A percentile compares a stretch with the other conserved stretches of the same genome.
phyloP scores from a whole-genome alignment of 2,113 vertebrate genomes.

The Pseudois nayaur region DNA sequence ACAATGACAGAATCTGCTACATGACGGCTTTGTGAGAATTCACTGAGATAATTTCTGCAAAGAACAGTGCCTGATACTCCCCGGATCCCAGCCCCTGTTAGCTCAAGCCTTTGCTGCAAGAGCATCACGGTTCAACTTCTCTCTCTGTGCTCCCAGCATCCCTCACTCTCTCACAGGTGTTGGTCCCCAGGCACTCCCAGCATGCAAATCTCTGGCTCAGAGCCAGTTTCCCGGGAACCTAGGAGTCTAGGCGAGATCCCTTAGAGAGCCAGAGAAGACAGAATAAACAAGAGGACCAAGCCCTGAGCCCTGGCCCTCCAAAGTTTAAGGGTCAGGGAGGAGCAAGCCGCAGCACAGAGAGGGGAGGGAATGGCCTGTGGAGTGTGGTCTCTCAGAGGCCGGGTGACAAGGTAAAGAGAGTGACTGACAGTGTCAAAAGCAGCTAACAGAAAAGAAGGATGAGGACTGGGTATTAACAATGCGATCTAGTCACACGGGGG shows the following conservation, averaged over 20 bases:
- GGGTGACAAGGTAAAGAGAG: neutral
- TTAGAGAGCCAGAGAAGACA: neutral
- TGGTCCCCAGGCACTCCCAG: neutral
- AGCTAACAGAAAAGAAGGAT: neutral
- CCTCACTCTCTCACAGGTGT: neutral
- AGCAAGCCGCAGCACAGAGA: neutral
- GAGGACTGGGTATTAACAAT: accelerated
- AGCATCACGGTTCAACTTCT: neutral
- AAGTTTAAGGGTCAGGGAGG: neutral
- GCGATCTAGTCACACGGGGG: neutral
- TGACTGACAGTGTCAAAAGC: neutral
- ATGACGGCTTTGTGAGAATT: neutral
- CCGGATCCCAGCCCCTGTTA: neutral
- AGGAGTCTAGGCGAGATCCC: neutral
- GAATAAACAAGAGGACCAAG: neutral
- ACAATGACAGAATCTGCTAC: neutral
- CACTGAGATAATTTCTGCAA: neutral
- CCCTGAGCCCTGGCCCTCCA: neutral
- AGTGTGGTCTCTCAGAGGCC: neutral
- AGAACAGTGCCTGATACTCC: neutral
- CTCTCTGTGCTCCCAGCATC: neutral
- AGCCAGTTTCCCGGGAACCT: neutral
- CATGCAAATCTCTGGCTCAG: neutral
- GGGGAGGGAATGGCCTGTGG: accelerated
- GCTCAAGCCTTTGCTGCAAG: neutral